Evolutionary conservation across 2,113 vertebrate species (phyloP).

Genomic region (Albula goreensis): DNA sequence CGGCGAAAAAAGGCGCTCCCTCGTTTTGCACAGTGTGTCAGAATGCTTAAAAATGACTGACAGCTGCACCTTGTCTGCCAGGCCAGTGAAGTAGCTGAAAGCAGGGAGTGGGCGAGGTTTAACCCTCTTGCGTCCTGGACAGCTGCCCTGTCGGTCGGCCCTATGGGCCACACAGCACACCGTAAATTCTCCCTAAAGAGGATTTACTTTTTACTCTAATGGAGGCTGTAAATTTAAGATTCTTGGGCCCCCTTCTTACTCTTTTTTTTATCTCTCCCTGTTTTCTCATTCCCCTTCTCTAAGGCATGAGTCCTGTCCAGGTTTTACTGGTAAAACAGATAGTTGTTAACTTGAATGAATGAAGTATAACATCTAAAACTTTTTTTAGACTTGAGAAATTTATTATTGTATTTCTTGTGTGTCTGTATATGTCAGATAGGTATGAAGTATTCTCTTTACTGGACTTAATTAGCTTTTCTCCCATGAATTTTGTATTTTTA

Average conservation of each 20-base stretch:
- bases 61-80: conserved; percentile 36
- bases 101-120: conserved; percentile 36
- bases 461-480: too few species aligned
- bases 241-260: conserved; percentile 35
- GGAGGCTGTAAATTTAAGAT: conserved; percentile 64
- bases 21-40: conserved; percentile 38
- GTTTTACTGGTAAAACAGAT: neutral
- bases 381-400: neutral
- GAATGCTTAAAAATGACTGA: conserved; percentile 53
- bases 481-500: too few species aligned
- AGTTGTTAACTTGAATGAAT: neutral
- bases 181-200: conserved; percentile 73
- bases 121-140: conserved; percentile 57
- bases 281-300: neutral
- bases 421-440: neutral
- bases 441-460: too few species aligned
- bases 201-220: conserved; percentile 74
- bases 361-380: neutral
- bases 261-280: conserved; percentile 17
- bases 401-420: neutral
- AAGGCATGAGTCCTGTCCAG: neutral
- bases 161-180: conserved; percentile 57
- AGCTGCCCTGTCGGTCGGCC: conserved; percentile 57
- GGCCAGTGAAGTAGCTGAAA: conserved; percentile 41
- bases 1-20: neutral